Percentiles rank a stretch among this genome's conserved stretches.
Conservation (phyloP, 1,140 invertebrate species). For the Drosophila cardini region DNA sequence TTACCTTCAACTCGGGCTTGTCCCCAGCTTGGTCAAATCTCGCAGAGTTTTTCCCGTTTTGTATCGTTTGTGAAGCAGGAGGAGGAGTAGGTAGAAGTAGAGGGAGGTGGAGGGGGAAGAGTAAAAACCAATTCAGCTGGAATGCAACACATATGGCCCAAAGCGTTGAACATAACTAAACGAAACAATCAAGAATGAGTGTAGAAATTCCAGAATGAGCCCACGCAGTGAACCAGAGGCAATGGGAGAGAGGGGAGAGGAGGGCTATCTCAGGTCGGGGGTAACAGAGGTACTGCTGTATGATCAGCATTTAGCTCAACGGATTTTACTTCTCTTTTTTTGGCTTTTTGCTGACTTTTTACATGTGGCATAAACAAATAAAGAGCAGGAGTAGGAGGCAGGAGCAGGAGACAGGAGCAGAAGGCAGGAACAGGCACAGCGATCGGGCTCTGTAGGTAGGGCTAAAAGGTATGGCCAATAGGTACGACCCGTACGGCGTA, state of each 20-base stretch:
- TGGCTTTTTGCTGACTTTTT: slow-evolving; percentile 40
- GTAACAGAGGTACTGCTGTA: background rate
- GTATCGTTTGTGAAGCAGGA: slow-evolving; percentile 29
- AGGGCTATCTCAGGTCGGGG: background rate
- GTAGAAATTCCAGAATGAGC: slow-evolving; percentile 83
- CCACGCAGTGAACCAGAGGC: slow-evolving; percentile 61
- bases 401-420: background rate
- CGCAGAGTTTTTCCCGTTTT: slow-evolving; percentile 20
- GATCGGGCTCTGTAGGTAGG: too few relatives aligned
- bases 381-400: background rate
- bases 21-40: slow-evolving; percentile 3
- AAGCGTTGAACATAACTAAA: slow-evolving; percentile 77
- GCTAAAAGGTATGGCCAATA: background rate
- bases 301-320: slow-evolving; percentile 67
- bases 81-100: too few relatives aligned
- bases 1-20: slow-evolving; percentile 56
- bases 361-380: slow-evolving; percentile 72
- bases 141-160: slow-evolving; percentile 79
- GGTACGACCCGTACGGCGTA: background rate
- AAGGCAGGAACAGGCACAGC: background rate
- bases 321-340: slow-evolving; percentile 42
- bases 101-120: too few relatives aligned
- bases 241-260: background rate
- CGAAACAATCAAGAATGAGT: slow-evolving; percentile 83
- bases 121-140: slow-evolving; percentile 71